Evolutionary conservation across 2,113 vertebrate genomes (phyloP).

Genomic region (Sylvicapra grimmia): DNA sequence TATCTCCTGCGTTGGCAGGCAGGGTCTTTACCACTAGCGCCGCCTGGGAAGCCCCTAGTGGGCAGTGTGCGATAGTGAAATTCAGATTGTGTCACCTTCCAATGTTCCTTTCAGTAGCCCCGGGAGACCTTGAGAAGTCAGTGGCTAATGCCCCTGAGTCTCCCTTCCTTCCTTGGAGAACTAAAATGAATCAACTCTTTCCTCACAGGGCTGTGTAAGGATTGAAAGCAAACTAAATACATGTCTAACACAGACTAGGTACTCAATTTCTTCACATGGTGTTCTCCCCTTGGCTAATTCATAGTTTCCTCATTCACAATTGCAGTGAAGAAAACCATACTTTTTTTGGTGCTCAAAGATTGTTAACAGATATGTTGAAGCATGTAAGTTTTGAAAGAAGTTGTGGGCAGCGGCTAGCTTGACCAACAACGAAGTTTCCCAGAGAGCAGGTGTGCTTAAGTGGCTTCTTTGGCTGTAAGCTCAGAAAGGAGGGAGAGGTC

Average conservation of each 20-base stretch:
- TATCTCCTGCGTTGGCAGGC: too few species aligned
- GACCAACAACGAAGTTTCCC: not conserved
- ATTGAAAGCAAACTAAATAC: not conserved
- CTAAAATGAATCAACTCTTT: not conserved
- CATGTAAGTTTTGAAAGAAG: not conserved
- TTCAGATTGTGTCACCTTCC: accelerated
- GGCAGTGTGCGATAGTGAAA: conserved; percentile 33
- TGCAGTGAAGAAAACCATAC: not conserved
- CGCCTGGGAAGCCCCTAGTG: not conserved
- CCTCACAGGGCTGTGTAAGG: not conserved
- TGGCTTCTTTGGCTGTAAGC: not conserved
- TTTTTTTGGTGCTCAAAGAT: not conserved
- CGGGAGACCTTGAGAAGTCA: not conserved
- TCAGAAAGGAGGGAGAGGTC: not conserved
- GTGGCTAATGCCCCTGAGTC: not conserved
- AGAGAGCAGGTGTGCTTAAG: not conserved
- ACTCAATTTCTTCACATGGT: not conserved
- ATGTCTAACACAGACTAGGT: not conserved
- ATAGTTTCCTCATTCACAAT: not conserved
- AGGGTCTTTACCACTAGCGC: too few species aligned
- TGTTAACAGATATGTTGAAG: not conserved
- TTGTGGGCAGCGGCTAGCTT: not conserved
- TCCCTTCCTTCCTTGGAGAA: not conserved
- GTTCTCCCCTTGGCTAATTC: not conserved
- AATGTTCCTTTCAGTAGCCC: not conserved